phyloP scores from a whole-genome alignment of 2,113 vertebrate genomes.

The Tringa solitaria region DNA sequence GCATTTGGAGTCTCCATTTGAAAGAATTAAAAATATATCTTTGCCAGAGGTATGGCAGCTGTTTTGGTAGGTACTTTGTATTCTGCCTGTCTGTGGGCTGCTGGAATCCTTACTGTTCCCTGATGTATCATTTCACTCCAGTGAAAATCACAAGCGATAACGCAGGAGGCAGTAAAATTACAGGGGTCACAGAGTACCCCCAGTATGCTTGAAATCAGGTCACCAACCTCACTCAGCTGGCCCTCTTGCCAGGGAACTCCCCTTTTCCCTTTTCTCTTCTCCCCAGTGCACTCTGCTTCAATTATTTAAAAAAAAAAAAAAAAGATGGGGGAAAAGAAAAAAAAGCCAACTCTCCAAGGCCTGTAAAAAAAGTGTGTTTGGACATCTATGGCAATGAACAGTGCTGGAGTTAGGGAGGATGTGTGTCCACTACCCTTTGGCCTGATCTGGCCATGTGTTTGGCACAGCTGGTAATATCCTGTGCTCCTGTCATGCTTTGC shows the following conservation, averaged over 20 bases:
- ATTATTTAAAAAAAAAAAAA: background rate
- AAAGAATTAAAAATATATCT: slow-evolving; percentile 12
- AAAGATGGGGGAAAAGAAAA: background rate
- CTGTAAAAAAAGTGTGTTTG: slow-evolving; percentile 8
- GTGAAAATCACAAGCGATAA: slow-evolving; percentile 59
- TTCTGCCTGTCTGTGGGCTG: slow-evolving; percentile 13
- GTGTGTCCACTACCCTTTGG: background rate
- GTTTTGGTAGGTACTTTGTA: slow-evolving; percentile 11
- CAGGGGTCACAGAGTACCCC: background rate
- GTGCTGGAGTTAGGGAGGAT: background rate
- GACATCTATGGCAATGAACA: background rate
- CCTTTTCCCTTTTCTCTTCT: background rate
- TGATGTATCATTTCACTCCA: slow-evolving; percentile 38
- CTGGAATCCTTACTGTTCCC: slow-evolving; percentile 36
- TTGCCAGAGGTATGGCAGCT: background rate
- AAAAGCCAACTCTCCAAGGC: background rate
- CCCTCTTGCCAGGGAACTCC: slow-evolving; percentile 20
- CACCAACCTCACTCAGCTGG: slow-evolving; percentile 35
- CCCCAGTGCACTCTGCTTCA: background rate
- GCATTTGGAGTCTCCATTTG: background rate
- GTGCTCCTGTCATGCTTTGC: background rate
- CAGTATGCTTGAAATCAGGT: slow-evolving; percentile 6
- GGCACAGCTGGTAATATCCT: background rate
- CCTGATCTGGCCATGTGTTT: background rate
- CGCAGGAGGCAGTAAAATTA: slow-evolving; percentile 52